phyloP scores from a whole-genome alignment of 2,888 invertebrate species.

The Nasonia oneida region DNA sequence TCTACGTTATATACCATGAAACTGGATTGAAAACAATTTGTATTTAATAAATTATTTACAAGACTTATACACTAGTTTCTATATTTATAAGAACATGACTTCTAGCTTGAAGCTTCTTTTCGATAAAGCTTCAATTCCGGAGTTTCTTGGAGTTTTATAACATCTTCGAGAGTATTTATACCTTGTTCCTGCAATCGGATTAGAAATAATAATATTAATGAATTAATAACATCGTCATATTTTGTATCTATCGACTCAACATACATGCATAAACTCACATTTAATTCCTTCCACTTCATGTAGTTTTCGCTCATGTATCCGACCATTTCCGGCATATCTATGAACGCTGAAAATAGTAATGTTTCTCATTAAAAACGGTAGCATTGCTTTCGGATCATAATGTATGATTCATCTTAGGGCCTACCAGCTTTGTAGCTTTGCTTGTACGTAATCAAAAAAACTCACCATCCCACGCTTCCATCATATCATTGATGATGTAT shows the following conservation, averaged over 20 bases:
- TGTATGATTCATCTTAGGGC: not conserved
- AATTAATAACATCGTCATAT: not conserved
- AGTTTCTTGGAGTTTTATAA: conserved; percentile 80
- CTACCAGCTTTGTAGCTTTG: not conserved
- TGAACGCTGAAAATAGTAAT: conserved; percentile 82
- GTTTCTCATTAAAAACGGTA: too few species aligned
- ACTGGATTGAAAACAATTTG: not conserved
- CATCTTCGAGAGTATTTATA: conserved; percentile 86
- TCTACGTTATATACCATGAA: not conserved
- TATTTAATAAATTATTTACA: not conserved
- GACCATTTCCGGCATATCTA: conserved; percentile 95
- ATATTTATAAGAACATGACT: not conserved
- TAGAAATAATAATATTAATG: conserved; percentile 22
- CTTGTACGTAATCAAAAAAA: conserved; percentile 59
- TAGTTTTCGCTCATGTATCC: conserved; percentile 92
- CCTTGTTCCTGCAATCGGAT: conserved; percentile 81
- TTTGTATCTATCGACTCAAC: not conserved
- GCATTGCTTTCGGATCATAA: too few species aligned
- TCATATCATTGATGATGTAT: conserved; percentile 98
- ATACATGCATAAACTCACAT: conserved; percentile 77
- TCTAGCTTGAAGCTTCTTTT: not conserved
- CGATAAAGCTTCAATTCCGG: conserved; percentile 70
- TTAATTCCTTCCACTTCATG: conserved; percentile 93
- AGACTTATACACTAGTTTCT: not conserved
- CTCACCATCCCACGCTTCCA: conserved; percentile 97